Evolutionary conservation across 2,113 vertebrate species (phyloP), one percentile per base, ranked within the genome.

Genomic region (Eclectus roratus): DNA sequence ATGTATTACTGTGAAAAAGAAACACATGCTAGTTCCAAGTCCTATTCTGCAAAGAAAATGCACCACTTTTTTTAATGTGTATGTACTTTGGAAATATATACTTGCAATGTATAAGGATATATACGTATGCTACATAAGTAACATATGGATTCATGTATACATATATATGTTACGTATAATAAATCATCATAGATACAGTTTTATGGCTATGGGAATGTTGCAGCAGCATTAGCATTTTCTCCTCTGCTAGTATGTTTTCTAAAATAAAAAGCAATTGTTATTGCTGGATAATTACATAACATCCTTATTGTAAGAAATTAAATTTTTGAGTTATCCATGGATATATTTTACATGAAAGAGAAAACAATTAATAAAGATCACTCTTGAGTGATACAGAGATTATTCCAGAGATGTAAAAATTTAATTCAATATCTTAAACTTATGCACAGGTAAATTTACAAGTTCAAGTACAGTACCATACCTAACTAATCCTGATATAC

Each of bases 1-100:
- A 61, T 6, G 0, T 16, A 50, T 71, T 80, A 74, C 7, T 64
- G 10, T 0, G 0, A 77, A 83, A 77, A 78, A n/a, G 0, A 14
- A 66, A 64, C 4, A 49, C 10, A 70, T 0, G 2, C 6, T 68
- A 35, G 15, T 55, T 84, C 15, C 29, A 58, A 49, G 23, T 24
- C 9, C 10, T 68, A 14, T n/a, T 78, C 43, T 76, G 18, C 31
- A 56, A 76, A 69, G 68, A 53, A 86, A 58, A 72, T 14, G 19
- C 20, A 52, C 7, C 6, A 27, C 3, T 63, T 87, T 50, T 65
- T 50, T 14, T 60, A 56, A 10, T 3, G 2, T 43, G 17, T 7
- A 47, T 2, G 6, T 31, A 39, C 3, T 23, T 68, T 37, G 72
- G 28, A 85, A 71, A 79, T 10, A 85, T 1, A 31, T 37, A 41